These are phyloP conservation scores for Tonatia bakeri DNA, from an alignment of 2,113 vertebrate genomes.

Conservation along the genomic window DNA sequence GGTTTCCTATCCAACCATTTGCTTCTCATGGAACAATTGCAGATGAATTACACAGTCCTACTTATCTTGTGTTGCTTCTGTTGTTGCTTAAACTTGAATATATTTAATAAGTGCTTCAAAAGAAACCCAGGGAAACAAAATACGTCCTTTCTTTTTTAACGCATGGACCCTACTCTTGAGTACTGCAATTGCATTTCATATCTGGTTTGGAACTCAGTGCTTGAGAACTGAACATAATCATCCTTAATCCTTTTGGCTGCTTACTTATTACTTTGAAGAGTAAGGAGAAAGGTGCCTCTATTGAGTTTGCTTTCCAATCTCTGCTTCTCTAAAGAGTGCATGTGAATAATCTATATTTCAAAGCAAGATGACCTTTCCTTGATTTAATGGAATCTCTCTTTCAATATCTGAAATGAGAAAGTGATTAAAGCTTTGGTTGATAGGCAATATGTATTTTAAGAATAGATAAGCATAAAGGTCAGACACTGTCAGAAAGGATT, in stretches of 20 bases:
- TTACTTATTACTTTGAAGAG: slow-evolving; percentile 75
- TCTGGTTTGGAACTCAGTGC: slow-evolving; percentile 66
- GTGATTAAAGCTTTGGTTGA: slow-evolving; percentile 84
- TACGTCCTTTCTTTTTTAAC: slow-evolving; percentile 43
- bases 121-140: not conserved
- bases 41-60: not conserved
- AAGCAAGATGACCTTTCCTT: slow-evolving; percentile 85
- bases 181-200: slow-evolving; percentile 66
- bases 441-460: slow-evolving; percentile 82
- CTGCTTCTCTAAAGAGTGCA: slow-evolving; percentile 69
- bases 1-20: slow-evolving; percentile 2
- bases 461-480: slow-evolving; percentile 85
- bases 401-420: slow-evolving; percentile 84
- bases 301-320: slow-evolving; percentile 67
- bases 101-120: slow-evolving; percentile 61
- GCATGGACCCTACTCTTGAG: slow-evolving; percentile 35
- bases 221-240: slow-evolving; percentile 65
- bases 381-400: slow-evolving; percentile 84
- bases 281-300: slow-evolving; percentile 15
- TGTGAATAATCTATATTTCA: slow-evolving; percentile 82
- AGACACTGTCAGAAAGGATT: slow-evolving; percentile 81
- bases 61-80: slow-evolving; percentile 53
- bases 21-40: not conserved
- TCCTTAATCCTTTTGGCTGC: slow-evolving; percentile 75
- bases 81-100: slow-evolving; percentile 55